Evolutionary conservation across 92 coral and sea anemone genomes (phyloP), one percentile per base, ranked within the genome.

Genomic region (Phenganax subtilis): DNA sequence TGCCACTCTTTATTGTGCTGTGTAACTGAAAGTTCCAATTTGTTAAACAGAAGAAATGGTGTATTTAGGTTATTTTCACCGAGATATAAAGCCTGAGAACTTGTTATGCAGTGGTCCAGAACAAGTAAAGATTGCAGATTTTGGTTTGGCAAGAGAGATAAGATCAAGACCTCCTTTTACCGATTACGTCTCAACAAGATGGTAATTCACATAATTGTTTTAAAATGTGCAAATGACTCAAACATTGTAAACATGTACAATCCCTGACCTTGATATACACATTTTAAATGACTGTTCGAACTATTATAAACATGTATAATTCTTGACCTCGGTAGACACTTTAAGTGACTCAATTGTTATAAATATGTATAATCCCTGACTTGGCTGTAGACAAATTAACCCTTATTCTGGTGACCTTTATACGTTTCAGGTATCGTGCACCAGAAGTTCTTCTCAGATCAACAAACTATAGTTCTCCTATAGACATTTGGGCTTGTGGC

Each of bases 71-170:
- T 93, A 90, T 84, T 93, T 93, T 78, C 98, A 93, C 72, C 97
- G 98, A 59, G 98, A 93, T 82, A 91, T 93, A 94, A 93, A 93
- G 74, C 98, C 98, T 16, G 98, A 93, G 86, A 93, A 93, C 84
- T 85, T 93, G 60, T 88, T 93, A 62, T 93, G 98, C 85, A 88
- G 91, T 73, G 92, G 97, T 9, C 96, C 87, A 73, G 94, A 92
- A 71, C 82, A 90, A 28, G 98, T 93, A n/a, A 93, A 93, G 58
- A 93, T 93, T 71, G 98, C 98, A 54, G 98, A 93, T 72, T 93
- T 93, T 87, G 98, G 98, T 12, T 87, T 93, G 55, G 98, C 98
- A n/a, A 88, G 98, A 82, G 98, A 93, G 87, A 93, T 87, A 60
- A 68, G 98, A 59, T 91, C 98, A 44, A 84, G 97, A 57, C 98